Percentiles rank a stretch among this genome's conserved stretches.
phyloP scores from a whole-genome alignment of 2,888 invertebrate genomes.

The Caenorhabditis sp. region DNA sequence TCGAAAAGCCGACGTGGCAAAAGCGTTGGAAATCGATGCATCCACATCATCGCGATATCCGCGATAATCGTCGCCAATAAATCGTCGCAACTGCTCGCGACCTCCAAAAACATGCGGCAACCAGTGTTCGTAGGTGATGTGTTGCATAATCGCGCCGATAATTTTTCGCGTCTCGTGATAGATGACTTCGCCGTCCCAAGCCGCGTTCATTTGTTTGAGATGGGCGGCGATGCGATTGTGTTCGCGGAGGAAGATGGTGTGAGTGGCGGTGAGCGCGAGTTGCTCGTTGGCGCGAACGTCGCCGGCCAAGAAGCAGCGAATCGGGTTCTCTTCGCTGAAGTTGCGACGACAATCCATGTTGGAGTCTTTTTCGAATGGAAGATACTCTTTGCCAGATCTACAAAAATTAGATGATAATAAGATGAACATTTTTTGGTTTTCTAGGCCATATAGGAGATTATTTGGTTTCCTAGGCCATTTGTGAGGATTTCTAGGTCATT shows the following conservation, averaged over 20 bases:
- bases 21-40: conserved; percentile 81
- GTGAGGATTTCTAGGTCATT: no score
- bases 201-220: conserved; percentile 83
- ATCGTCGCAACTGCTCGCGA: conserved; percentile 56
- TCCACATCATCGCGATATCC: conserved; percentile 80
- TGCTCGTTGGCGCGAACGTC: conserved; percentile 78
- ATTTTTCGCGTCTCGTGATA: conserved; percentile 83
- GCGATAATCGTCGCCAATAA: conserved; percentile 83
- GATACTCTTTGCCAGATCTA: conserved; percentile 78
- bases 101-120: conserved; percentile 85
- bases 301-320: conserved; percentile 92
- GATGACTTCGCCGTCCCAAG: conserved; percentile 91
- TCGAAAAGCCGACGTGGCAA: conserved; percentile 90
- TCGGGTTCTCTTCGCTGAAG: conserved; percentile 72
- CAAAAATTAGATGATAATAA: conserved; percentile 4
- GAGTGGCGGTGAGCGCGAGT: conserved; percentile 76
- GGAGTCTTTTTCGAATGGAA: conserved; percentile 85
- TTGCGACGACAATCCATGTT: conserved; percentile 82
- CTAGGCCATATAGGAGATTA: not conserved
- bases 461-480: no score
- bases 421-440: conserved; percentile 2
- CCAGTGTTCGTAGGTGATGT: conserved; percentile 92
- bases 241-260: conserved; percentile 82
- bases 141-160: conserved; percentile 93
- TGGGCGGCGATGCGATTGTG: conserved; percentile 88